Evolutionary conservation across 2,888 invertebrate species (phyloP), one percentile per base, ranked within the genome.

Genomic region (Ormyrus labotus): DNA sequence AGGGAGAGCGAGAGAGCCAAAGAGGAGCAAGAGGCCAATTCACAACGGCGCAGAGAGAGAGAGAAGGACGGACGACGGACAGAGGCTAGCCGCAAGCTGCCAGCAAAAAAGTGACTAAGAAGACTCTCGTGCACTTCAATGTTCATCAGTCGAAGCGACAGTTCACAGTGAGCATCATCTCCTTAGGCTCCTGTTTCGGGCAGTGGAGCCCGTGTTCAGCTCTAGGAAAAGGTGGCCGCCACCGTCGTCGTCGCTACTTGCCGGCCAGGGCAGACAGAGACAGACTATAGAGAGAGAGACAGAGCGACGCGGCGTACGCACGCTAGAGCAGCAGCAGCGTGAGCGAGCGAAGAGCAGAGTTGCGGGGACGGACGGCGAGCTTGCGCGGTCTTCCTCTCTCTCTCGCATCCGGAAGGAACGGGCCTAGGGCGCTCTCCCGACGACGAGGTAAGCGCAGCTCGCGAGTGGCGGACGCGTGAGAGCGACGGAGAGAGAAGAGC

Each of bases 301-400:
- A 34, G 34, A 34, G 34, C 34, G 34, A 34, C 34, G 34, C 34
- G 34, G 34, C 34, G 34, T 34, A 34, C 34, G 34, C 34, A 34
- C 34, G 13, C 10, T 11, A 45, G 63, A 34, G 60, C 13, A 78
- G 80, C 58, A 63, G 68, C 68, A 53, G 63, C 51, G 55, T 71
- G 80, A 65, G 75, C 79, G 64, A 74, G 48, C 72, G 55, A 80
- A 77, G 60, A 68, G 67, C 68, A 79, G 78, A 71, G 71, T 34
- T 47, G 72, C 78, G 81, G 73, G 72, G 34, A 34, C 34, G 34
- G 81, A 80, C 57, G 72, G 72, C 64, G 82, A 80, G 63, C 50
- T 80, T 72, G 68, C 80, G 74, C 71, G 69, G 70, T 80, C 71
- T 74, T 58, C 63, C 65, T 80, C 70, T 71, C 70, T 75, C 73